Evolutionary conservation across 2,888 invertebrate genomes (phyloP), one percentile per base, ranked within the genome.

Genomic region (Melieria omissa): DNA sequence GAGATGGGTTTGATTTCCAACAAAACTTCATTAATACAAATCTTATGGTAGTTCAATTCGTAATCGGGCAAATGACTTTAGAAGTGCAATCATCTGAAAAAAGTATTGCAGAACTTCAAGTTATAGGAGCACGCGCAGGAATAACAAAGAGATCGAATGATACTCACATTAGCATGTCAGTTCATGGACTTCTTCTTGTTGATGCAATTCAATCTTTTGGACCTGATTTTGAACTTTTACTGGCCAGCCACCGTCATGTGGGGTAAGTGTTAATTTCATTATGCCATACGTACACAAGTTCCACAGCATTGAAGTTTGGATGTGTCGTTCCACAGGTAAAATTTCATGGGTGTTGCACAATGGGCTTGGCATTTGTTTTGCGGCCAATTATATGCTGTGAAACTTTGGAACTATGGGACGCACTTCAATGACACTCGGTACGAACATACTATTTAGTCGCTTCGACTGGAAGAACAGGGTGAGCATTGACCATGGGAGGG

Each of bases 131-230:
- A 55, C 91, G 92, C 81, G 92, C 93, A 49, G 92, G 93, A 7
- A 89, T 93, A 76, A 92, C 92, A 44, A 93, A 93, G 83, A 89
- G 95, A 54, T 91, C 93, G 0, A 89, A 89, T 16, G 95, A 96
- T 84, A 90, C 92, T 5, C 92, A 92, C 78, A 88, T 96, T 55
- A 92, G 93, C 3, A 90, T 98, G 74, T 95, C 95, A 10, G 96
- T 98, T 63, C 97, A 97, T 87, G 96, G 97, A 80, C 89, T 98
- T 78, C 89, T 98, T 71, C 88, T 98, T 69, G 98, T 96, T 4
- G 98, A 98, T 88, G 98, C 98, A 64, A 89, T 98, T 85, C 98
- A 98, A 88, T 96, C 96, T 14, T 96, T 95, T 86, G 98, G 98
- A 0, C 93, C 94, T 0, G 98, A 98, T 89, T 98, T 97, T 88